Evolutionary conservation across 2,113 vertebrate genomes (phyloP), one percentile per base, ranked within the genome.

Genomic region (Rynchops niger): DNA sequence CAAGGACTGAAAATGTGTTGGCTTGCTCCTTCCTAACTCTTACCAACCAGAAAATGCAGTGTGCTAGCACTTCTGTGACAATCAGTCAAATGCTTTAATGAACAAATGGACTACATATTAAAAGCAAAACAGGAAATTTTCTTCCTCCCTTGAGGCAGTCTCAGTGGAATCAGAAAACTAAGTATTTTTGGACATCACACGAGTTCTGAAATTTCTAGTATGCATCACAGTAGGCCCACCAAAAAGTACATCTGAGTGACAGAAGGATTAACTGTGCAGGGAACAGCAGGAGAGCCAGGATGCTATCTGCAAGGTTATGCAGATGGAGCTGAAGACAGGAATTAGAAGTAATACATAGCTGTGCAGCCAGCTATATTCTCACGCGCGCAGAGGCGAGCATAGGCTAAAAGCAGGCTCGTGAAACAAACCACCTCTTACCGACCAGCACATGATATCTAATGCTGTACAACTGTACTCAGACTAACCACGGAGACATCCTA

Each of bases 381-480:
- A 49, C 8, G 32, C 0, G 1, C 16, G 7, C 8, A 22, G 3
- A 22, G 40, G 30, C 23, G 0, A 21, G 7, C 7, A 19, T 3
- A 25, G n/a, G 36, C 38, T 69, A 29, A 7, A 10, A 63, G 36
- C 47, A 56, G 5, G n/a, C 32, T 65, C 29, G 23, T 18, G 55
- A 70, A 83, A 47, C 11, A 72, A 79, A 59, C 9, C 9, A 69
- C 15, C 3, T 61, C 52, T 84, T 71, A 20, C 36, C 87, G 50
- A 63, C 17, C 22, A 88, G 40, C 21, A 85, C 70, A 52, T 43
- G 4, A 9, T 38, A 52, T 27, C 9, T 76, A 30, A n/a, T 23
- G 13, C 14, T 52, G 8, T 13, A 47, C 13, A 78, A 40, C 8
- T 38, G 6, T n/a, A 27, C 19, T 55, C 71, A 19, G 72, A 29